phyloP scores from a whole-genome alignment of 2,113 vertebrate species.

The Lates calcarifer region DNA sequence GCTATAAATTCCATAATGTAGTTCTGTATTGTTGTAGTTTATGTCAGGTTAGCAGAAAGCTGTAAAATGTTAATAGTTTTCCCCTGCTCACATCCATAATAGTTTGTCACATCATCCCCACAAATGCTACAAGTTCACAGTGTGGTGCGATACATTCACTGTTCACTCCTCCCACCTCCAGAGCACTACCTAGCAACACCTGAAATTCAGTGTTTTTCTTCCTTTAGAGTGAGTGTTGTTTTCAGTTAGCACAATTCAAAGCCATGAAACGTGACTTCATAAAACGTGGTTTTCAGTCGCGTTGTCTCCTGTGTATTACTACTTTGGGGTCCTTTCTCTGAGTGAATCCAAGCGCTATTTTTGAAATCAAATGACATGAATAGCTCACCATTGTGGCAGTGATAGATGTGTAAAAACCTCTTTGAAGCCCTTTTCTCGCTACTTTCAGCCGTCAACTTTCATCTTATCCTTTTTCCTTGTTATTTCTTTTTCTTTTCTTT shows the following conservation, averaged over 20 bases:
- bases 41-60: background rate
- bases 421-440: background rate
- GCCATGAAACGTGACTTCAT: constrained; percentile 5
- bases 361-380: constrained; percentile 31
- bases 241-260: constrained; percentile 26
- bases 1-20: background rate
- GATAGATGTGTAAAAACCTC: constrained; percentile 7
- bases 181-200: background rate
- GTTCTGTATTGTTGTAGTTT: background rate
- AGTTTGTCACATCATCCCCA: background rate
- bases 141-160: background rate
- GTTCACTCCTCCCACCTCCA: background rate
- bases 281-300: background rate
- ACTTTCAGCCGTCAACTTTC: constrained; percentile 11
- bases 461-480: background rate
- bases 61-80: no score
- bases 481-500: background rate
- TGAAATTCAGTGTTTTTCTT: background rate
- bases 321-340: constrained; percentile 18
- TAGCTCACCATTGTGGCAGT: constrained; percentile 8
- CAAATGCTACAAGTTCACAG: background rate
- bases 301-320: constrained; percentile 22
- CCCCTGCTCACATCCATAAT: background rate
- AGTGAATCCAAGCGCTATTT: constrained; percentile 7
- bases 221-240: background rate